Evolutionary conservation across 2,113 vertebrate genomes (phyloP).

Genomic region (Irena cyanogastra): DNA sequence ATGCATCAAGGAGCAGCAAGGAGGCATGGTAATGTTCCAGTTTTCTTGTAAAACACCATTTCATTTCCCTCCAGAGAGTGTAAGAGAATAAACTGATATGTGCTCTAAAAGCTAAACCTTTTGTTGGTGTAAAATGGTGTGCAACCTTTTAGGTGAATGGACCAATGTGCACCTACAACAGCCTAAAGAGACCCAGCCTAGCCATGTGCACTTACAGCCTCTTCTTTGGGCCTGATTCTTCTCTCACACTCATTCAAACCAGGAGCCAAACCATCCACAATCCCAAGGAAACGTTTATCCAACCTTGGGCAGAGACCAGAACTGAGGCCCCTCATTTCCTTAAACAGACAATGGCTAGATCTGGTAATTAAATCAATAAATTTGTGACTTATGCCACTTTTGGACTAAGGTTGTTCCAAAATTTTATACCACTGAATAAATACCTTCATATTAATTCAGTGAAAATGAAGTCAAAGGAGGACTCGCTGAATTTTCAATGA

Average conservation of each 20-base stretch:
- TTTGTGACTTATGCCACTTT: background rate
- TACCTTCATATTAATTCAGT: background rate
- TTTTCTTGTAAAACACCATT: conserved; percentile 54
- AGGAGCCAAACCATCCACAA: background rate
- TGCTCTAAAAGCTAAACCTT: background rate
- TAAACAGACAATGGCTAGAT: background rate
- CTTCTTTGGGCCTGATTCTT: background rate
- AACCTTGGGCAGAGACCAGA: background rate
- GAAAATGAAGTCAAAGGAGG: background rate
- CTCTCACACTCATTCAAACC: background rate
- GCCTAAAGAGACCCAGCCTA: background rate
- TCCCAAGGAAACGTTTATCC: background rate
- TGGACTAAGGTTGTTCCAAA: background rate
- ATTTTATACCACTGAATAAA: background rate
- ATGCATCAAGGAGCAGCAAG: conserved; percentile 56
- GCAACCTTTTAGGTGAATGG: background rate
- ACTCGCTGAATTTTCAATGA: background rate
- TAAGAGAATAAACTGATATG: background rate
- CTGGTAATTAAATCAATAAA: background rate
- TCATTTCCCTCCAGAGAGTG: conserved; percentile 17
- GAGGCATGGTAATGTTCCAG: conserved; percentile 26
- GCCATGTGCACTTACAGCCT: background rate
- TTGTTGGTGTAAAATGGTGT: background rate
- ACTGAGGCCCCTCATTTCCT: background rate
- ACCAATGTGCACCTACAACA: background rate